Evolutionary conservation across 1,140 invertebrate species (phyloP).

Genomic region (Copidosoma floridanum): DNA sequence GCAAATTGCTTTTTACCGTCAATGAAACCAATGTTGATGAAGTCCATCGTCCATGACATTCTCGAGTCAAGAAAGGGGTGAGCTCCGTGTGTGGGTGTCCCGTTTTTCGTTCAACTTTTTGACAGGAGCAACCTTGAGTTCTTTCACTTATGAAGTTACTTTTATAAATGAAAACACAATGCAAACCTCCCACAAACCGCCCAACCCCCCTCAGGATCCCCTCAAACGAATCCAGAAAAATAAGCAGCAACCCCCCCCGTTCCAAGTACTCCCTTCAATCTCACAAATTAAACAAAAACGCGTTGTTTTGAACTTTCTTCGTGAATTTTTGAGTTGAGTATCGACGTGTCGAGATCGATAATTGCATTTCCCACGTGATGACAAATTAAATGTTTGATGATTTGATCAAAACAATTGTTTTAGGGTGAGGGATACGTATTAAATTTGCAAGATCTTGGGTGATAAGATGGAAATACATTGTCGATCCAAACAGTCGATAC

Average conservation of each 20-base stretch:
- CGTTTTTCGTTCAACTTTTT: slow-evolving; percentile 45
- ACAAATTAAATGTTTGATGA: neutral
- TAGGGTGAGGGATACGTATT: too few relatives aligned
- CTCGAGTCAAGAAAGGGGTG: slow-evolving; percentile 4
- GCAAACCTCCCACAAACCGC: slow-evolving; percentile 45
- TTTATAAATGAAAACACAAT: slow-evolving; percentile 49
- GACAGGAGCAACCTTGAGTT: slow-evolving; percentile 55
- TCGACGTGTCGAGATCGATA: neutral
- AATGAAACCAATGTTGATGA: too few relatives aligned
- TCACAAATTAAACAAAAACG: slow-evolving; percentile 46
- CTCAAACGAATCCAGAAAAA: slow-evolving; percentile 36
- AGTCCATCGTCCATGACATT: too few relatives aligned
- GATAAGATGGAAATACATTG: neutral
- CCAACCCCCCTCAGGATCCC: slow-evolving; percentile 41
- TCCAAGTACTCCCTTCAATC: slow-evolving; percentile 45
- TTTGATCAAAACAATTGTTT: neutral
- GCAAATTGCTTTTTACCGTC: too few relatives aligned
- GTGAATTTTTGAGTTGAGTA: slow-evolving; percentile 33
- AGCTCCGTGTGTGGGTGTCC: slow-evolving; percentile 36
- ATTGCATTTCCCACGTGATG: neutral
- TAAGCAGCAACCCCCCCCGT: slow-evolving; percentile 41
- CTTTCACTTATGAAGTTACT: slow-evolving; percentile 56
- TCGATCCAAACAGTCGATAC: neutral
- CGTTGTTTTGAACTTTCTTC: slow-evolving; percentile 55
- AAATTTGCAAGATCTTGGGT: too few relatives aligned